Evolutionary conservation across 2,888 invertebrate species (phyloP).

Genomic region (Dicyrtomina minuta): DNA sequence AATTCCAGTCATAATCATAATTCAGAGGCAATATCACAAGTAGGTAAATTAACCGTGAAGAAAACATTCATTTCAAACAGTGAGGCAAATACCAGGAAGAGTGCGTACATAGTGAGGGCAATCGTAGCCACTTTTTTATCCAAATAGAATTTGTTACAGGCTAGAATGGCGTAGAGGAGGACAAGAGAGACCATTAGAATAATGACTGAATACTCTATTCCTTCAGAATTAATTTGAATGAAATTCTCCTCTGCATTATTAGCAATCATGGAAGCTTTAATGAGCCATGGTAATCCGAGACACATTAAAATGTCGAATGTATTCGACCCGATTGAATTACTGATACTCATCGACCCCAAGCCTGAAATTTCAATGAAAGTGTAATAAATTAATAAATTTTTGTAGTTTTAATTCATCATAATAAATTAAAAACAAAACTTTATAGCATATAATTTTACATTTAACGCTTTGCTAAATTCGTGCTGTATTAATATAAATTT

Average conservation of each 20-base stretch:
- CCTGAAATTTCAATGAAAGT: no score
- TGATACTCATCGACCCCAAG: constrained; percentile 87
- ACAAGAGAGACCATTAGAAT: constrained; percentile 82
- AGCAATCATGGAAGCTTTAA: constrained; percentile 79
- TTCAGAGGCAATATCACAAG: constrained; percentile 69
- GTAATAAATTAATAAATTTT: not conserved
- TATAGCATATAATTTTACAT: no score
- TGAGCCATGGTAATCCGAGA: constrained; percentile 83
- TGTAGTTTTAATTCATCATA: not conserved
- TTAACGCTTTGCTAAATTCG: not conserved
- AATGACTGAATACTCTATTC: constrained; percentile 86
- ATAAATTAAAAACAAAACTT: not conserved
- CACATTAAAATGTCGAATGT: constrained; percentile 86
- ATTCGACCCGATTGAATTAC: constrained; percentile 86
- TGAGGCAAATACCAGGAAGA: constrained; percentile 82
- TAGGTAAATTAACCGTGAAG: constrained; percentile 85
- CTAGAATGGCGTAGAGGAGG: constrained; percentile 79
- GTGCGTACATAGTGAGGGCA: constrained; percentile 81
- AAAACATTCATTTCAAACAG: constrained; percentile 91
- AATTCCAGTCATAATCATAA: no score
- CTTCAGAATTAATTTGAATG: constrained; percentile 86
- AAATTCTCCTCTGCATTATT: constrained; percentile 69
- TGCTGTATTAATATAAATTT: not conserved
- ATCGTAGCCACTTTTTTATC: constrained; percentile 78
- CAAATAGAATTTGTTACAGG: constrained; percentile 82